Evolutionary conservation across 2,113 vertebrate genomes (phyloP).

Genomic region (Cervus canadensis): DNA sequence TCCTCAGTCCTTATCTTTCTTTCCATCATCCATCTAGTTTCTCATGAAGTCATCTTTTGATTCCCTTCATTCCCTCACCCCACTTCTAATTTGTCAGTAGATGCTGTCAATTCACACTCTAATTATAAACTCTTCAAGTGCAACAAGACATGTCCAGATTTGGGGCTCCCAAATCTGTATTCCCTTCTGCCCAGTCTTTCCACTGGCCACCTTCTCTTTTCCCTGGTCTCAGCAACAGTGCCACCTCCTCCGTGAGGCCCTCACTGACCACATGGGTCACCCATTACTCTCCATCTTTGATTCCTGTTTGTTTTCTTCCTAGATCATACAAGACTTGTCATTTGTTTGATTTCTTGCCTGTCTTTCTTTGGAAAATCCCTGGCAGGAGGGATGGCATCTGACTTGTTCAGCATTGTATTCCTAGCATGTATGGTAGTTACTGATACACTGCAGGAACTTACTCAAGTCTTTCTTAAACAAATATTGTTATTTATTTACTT

Average conservation of each 20-base stretch:
- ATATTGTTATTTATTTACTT: not conserved
- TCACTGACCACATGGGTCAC: not conserved
- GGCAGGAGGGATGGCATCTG: not conserved
- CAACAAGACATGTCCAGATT: not conserved
- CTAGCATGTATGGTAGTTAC: not conserved
- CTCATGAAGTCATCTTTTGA: not conserved
- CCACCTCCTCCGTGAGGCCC: not conserved
- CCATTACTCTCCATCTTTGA: not conserved
- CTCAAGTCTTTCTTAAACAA: not conserved
- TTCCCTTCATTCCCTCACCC: not conserved
- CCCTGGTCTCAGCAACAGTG: not conserved
- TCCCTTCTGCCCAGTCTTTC: not conserved
- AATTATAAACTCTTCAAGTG: not conserved
- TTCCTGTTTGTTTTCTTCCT: not conserved
- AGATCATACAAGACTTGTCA: not conserved
- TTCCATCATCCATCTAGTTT: not conserved
- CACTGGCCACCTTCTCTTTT: not conserved
- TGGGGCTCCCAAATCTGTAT: not conserved
- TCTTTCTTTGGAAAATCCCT: not conserved
- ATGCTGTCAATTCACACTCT: not conserved
- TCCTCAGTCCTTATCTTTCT: not conserved
- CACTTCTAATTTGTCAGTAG: not conserved
- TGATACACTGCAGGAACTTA: not conserved
- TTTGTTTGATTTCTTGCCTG: not conserved
- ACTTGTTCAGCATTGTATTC: not conserved